phyloP scores from a whole-genome alignment of 2,888 invertebrate species.

The Tipula helvola region DNA sequence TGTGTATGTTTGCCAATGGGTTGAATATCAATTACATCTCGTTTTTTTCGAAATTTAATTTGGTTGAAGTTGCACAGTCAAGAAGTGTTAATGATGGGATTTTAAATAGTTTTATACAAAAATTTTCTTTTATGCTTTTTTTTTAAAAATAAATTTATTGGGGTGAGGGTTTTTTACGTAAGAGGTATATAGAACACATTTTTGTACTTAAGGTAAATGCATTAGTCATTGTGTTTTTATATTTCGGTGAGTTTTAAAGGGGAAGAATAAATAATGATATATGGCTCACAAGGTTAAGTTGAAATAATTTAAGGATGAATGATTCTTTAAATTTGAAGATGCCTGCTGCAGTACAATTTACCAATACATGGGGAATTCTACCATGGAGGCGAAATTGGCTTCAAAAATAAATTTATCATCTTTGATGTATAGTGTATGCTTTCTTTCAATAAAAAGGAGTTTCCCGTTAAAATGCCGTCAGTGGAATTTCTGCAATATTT shows the following conservation, averaged over 20 bases:
- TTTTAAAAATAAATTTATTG: neutral
- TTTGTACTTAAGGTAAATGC: neutral
- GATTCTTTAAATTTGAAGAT: neutral
- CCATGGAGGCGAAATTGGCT: too few species aligned
- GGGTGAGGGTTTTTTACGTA: neutral
- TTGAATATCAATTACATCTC: neutral
- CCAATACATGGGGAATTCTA: too few species aligned
- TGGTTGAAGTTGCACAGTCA: neutral
- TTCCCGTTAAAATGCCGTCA: too few species aligned
- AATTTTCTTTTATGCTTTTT: neutral
- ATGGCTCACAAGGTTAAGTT: neutral
- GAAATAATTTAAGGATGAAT: neutral
- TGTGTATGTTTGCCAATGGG: neutral
- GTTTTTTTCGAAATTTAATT: neutral
- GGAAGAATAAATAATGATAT: neutral
- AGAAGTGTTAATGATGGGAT: neutral
- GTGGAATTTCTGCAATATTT: too few species aligned
- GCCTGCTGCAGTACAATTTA: too few species aligned
- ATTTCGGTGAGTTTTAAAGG: neutral
- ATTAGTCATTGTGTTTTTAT: neutral
- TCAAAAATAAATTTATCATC: too few species aligned
- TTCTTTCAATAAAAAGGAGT: too few species aligned
- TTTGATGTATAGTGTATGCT: too few species aligned
- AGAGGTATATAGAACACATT: neutral
- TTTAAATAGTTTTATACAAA: neutral